Percentiles rank a stretch among this genome's conserved stretches.
phyloP scores from a whole-genome alignment of 2,113 vertebrate genomes.

The Struthidea cinerea region DNA sequence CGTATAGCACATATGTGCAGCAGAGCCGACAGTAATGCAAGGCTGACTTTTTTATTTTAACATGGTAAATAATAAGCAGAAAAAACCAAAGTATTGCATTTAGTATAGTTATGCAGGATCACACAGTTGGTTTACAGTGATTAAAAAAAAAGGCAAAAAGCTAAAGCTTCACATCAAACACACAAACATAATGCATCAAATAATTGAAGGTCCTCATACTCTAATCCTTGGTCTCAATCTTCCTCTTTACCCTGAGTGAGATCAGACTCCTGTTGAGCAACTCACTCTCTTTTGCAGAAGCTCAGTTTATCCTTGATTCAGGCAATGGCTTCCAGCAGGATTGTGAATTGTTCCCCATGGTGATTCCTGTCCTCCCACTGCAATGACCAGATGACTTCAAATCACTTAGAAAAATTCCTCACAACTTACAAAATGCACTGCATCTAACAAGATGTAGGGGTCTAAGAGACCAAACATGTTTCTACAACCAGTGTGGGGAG shows the following conservation, averaged over 20 bases:
- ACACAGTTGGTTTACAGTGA: background rate
- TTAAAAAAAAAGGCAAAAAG: background rate
- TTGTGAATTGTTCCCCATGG: background rate
- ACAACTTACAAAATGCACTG: background rate
- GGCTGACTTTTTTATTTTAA: background rate
- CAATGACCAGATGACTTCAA: background rate
- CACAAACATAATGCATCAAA: background rate
- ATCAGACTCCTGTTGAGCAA: background rate
- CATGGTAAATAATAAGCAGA: background rate
- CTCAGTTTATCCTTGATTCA: background rate
- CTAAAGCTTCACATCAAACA: background rate
- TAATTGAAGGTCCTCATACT: background rate
- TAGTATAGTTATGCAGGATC: background rate
- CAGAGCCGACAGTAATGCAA: background rate
- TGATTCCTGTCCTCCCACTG: background rate
- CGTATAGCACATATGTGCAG: background rate
- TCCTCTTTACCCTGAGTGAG: background rate
- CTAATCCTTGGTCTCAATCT: background rate
- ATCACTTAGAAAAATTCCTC: background rate
- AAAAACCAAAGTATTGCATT: background rate
- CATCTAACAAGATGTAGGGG: background rate
- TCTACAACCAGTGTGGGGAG: background rate
- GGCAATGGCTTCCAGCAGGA: background rate
- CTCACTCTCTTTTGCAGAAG: background rate
- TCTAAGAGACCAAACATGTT: background rate